Conservation (phyloP, 1,140 invertebrate genomes). For the Achatina immaculata region DNA sequence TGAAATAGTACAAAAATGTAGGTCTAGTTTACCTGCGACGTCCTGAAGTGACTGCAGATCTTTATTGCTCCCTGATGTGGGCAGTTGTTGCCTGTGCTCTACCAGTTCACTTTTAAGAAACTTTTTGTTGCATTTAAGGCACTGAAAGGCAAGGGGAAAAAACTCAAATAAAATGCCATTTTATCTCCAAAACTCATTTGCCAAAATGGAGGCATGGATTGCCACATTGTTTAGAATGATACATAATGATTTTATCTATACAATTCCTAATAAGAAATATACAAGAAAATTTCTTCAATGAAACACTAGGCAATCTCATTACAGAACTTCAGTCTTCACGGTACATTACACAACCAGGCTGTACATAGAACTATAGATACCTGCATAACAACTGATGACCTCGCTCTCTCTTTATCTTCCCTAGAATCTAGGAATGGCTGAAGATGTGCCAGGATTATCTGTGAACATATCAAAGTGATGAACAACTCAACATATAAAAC, state of each 20-base stretch:
- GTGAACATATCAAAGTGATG: background rate
- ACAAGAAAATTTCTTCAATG: too few relatives aligned
- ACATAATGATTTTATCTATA: too few relatives aligned
- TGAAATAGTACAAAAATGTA: too few relatives aligned
- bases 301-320: too few relatives aligned
- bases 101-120: constrained; percentile 30
- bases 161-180: too few relatives aligned
- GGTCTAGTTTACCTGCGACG: too few relatives aligned
- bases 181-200: too few relatives aligned
- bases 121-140: constrained; percentile 32
- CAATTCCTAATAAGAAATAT: too few relatives aligned
- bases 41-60: constrained; percentile 17
- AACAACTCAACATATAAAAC: too few relatives aligned
- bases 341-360: background rate
- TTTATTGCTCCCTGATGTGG: constrained; percentile 24
- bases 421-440: constrained; percentile 28
- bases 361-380: constrained; percentile 6
- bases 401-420: constrained; percentile 1
- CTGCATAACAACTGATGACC: constrained; percentile 25
- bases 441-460: constrained; percentile 8
- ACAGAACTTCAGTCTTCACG: background rate
- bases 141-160: too few relatives aligned
- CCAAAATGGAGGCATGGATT: too few relatives aligned
- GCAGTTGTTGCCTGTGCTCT: constrained; percentile 1
- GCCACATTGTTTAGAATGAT: too few relatives aligned